Evolutionary conservation across 2,888 invertebrate species (phyloP), one percentile per base, ranked within the genome.

Genomic region (Thyatira batis): DNA sequence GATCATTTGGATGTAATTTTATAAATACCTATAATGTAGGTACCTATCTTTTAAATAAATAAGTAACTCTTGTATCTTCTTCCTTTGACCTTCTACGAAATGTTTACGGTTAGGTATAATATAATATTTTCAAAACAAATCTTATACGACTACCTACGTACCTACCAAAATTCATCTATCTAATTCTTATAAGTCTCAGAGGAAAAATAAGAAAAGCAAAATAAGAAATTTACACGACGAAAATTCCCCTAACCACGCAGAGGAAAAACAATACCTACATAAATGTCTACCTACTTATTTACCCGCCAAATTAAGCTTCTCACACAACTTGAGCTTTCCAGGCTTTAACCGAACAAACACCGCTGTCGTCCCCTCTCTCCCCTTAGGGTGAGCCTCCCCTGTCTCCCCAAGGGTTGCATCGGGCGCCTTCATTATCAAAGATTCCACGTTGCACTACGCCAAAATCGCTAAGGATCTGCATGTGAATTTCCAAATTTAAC

Each of bases 401-500:
- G 65, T 61, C 71, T 58, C 67, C 69, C 65, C 54, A 59, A 63
- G 70, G 70, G 69, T 70, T 77, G 78, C 76, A 78, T 60, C 69
- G 65, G 62, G 67, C 69, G 72, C 67, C 77, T 74, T 74, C 48
- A 80, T 78, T 77, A 80, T 70, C 57, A 58, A 71, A 71, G 69
- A 71, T 73, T 73, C 70, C 71, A 74, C 72, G 78, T 67, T 84
- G 82, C 81, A 80, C 74, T 76, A 61, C 65, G 75, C 78, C 66
- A 67, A 71, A 28, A n/a, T 48, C 54, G 56, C 57, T 51, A 60
- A 59, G 74, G 75, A 83, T 82, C 83, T 82, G 89, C 89, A 89
- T 89, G 81, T 85, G 82, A 90, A 90, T 89, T 70, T 58, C 76
- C 83, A 69, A 81, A 87, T 88, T 89, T 86, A 48, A 73, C 76